Percentiles rank a stretch among this genome's conserved stretches.
phyloP scores from a whole-genome alignment of 2,888 invertebrate genomes.

The Eueremaeus valkanovi region DNA sequence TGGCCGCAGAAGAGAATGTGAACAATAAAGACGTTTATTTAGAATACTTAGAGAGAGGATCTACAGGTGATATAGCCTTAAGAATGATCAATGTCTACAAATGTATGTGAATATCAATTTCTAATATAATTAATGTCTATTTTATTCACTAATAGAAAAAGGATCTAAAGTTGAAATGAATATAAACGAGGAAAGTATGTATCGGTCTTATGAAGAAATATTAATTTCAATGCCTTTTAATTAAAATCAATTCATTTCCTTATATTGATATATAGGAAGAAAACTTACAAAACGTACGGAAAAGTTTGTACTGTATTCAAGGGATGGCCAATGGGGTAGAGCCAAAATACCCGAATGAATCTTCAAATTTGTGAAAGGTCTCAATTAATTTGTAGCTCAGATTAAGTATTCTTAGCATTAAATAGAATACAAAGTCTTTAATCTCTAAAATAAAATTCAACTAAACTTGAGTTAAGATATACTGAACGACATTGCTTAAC shows the following conservation, averaged over 20 bases:
- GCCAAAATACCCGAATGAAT: too few species aligned
- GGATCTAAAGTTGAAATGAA: not conserved
- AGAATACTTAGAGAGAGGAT: constrained; percentile 6
- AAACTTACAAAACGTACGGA: constrained; percentile 21
- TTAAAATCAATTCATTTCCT: not conserved
- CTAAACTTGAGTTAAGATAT: too few species aligned
- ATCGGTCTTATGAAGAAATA: not conserved
- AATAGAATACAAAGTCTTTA: too few species aligned
- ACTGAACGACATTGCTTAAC: too few species aligned
- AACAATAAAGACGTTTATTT: constrained; percentile 5
- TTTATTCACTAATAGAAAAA: too few species aligned
- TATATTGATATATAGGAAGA: not conserved
- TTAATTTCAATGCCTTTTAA: not conserved
- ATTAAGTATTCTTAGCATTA: too few species aligned
- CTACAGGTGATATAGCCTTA: not conserved
- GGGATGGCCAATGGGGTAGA: too few species aligned
- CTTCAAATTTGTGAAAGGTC: too few species aligned
- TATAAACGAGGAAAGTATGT: constrained; percentile 23
- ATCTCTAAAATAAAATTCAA: not conserved
- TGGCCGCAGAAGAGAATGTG: not conserved
- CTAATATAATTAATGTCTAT: not conserved
- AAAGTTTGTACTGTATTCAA: too few species aligned
- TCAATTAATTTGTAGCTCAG: too few species aligned
- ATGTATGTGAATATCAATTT: not conserved
- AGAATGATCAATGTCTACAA: not conserved